These are phyloP conservation scores for Pristionchus arcanus DNA, from an alignment of 2,888 invertebrate species.

Conservation along the genomic window DNA sequence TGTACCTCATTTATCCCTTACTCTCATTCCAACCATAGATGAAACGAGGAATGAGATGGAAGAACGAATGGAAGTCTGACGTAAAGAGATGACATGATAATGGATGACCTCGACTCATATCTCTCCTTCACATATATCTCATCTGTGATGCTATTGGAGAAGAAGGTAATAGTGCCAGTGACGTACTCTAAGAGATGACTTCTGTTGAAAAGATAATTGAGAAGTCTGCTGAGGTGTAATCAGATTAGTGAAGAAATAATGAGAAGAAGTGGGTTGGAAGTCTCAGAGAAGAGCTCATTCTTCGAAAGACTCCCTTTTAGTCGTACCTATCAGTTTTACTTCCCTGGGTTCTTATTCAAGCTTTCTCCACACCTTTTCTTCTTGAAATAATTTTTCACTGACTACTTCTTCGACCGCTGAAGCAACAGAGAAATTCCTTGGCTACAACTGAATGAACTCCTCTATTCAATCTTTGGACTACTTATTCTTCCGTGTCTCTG, in stretches of 20 bases:
- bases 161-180: background rate
- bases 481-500: background rate
- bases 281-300: background rate
- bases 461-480: background rate
- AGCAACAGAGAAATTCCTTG: no score
- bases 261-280: background rate
- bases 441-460: no score
- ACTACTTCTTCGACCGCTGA: background rate
- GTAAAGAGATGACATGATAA: background rate
- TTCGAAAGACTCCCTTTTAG: background rate
- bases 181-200: constrained; percentile 10
- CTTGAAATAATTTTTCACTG: background rate
- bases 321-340: background rate
- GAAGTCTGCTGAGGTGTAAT: constrained; percentile 6
- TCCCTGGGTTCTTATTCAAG: background rate
- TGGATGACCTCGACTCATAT: background rate
- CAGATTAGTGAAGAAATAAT: constrained; percentile 11
- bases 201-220: background rate
- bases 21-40: constrained; percentile 8
- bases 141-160: background rate
- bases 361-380: background rate
- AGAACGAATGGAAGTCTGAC: background rate
- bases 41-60: background rate
- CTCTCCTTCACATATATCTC: background rate
- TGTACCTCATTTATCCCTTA: background rate